phyloP scores from a whole-genome alignment of 2,888 invertebrate genomes.

The Syrista parreyssii region DNA sequence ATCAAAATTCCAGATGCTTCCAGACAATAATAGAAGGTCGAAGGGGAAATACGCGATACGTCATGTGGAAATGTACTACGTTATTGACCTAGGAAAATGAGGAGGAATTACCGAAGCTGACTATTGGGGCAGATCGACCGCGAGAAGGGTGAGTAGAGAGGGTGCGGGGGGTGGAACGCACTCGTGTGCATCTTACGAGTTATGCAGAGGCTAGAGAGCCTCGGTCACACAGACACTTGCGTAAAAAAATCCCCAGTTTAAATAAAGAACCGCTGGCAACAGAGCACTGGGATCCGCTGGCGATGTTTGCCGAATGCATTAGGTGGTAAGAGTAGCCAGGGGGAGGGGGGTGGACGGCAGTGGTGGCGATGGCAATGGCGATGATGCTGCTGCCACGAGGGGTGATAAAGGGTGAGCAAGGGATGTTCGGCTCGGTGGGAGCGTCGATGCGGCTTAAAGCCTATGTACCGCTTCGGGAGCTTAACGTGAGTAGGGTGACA shows the following conservation, averaged over 20 bases:
- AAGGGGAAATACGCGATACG: too few species aligned
- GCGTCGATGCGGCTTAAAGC: constrained; percentile 61
- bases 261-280: constrained; percentile 55
- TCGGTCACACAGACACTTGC: not conserved
- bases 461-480: constrained; percentile 55
- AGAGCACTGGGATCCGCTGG: constrained; percentile 34
- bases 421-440: constrained; percentile 25
- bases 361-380: constrained; percentile 13
- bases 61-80: too few species aligned
- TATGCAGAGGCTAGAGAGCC: not conserved
- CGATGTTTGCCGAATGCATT: constrained; percentile 63
- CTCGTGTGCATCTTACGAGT: not conserved
- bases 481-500: constrained; percentile 37
- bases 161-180: constrained; percentile 2
- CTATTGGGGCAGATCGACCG: constrained; percentile 9
- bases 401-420: constrained; percentile 9
- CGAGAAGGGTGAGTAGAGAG: not conserved
- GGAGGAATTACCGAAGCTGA: not conserved
- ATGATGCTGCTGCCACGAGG: constrained; percentile 7
- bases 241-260: constrained; percentile 56
- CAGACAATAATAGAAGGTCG: too few species aligned
- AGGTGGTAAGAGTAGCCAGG: constrained; percentile 44
- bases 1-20: too few species aligned
- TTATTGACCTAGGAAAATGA: too few species aligned
- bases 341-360: constrained; percentile 8